These are phyloP conservation scores for Saguinus midas DNA, from an alignment of 2,113 vertebrate species.

Conservation along the genomic window DNA sequence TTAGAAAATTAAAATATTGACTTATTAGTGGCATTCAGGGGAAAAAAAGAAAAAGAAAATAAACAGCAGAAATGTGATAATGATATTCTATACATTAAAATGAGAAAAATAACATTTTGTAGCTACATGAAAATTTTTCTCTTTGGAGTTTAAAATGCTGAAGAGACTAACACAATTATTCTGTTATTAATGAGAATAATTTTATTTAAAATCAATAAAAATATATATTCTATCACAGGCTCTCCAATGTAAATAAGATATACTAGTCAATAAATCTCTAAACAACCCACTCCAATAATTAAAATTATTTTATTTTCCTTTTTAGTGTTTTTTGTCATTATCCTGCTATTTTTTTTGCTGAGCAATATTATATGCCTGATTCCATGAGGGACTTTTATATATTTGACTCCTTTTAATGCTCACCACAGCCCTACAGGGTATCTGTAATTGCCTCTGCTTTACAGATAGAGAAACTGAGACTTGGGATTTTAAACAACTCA, in stretches of 20 bases:
- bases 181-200: slow-evolving; percentile 1
- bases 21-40: no score
- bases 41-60: slow-evolving; percentile 43
- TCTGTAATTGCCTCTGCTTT: background rate
- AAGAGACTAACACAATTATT: background rate
- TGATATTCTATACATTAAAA: slow-evolving; percentile 44
- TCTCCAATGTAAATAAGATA: background rate
- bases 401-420: background rate
- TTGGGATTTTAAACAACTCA: background rate
- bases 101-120: slow-evolving; percentile 23
- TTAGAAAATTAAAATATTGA: slow-evolving; percentile 38
- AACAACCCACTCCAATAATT: background rate
- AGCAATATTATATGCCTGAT: background rate
- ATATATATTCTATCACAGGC: background rate
- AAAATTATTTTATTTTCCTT: background rate
- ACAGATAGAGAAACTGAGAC: background rate
- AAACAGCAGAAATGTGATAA: slow-evolving; percentile 48
- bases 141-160: background rate
- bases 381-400: background rate
- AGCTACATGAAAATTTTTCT: slow-evolving; percentile 2
- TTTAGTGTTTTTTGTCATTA: background rate
- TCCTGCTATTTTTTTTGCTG: background rate
- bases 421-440: background rate
- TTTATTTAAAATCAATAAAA: slow-evolving; percentile 22
- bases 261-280: background rate